Percentiles rank a stretch among this genome's conserved stretches.
These are phyloP conservation scores for Liasis olivaceus DNA, from an alignment of 2,797 vertebrate species.

Conservation along the genomic window DNA sequence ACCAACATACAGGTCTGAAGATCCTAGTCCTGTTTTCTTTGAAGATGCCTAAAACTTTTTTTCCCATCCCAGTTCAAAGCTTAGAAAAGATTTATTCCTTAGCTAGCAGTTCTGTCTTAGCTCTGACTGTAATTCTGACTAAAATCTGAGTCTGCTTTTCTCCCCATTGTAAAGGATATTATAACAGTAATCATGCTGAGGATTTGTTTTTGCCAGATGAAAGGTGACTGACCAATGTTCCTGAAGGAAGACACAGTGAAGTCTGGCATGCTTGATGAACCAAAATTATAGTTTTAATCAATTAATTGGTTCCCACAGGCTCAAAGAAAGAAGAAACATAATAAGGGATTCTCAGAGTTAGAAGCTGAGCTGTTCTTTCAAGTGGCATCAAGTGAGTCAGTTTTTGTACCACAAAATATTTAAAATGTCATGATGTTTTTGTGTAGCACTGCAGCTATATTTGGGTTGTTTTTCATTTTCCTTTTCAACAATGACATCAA, in stretches of 20 bases:
- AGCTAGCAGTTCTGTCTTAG: conserved; percentile 24
- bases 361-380: neutral
- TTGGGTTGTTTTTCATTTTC: neutral
- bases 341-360: conserved; percentile 5
- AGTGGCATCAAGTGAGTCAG: neutral
- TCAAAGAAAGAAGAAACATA: neutral
- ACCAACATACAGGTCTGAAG: neutral
- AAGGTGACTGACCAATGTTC: conserved; percentile 1
- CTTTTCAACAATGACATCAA: neutral
- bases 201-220: conserved; percentile 1
- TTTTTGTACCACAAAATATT: conserved; percentile 2
- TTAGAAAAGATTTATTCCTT: conserved; percentile 27
- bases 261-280: neutral
- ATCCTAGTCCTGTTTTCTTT: neutral
- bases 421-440: neutral
- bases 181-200: neutral
- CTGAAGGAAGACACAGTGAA: conserved; percentile 7
- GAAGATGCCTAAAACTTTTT: neutral
- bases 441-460: neutral
- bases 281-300: conserved; percentile 22
- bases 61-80: conserved; percentile 6
- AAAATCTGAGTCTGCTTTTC: conserved; percentile 21
- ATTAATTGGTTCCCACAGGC: conserved; percentile 28
- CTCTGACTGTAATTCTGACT: conserved; percentile 25
- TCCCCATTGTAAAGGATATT: conserved; percentile 22